These are phyloP conservation scores for Dicentrarchus labrax DNA, from an alignment of 2,113 vertebrate genomes.

Conservation along the genomic window DNA sequence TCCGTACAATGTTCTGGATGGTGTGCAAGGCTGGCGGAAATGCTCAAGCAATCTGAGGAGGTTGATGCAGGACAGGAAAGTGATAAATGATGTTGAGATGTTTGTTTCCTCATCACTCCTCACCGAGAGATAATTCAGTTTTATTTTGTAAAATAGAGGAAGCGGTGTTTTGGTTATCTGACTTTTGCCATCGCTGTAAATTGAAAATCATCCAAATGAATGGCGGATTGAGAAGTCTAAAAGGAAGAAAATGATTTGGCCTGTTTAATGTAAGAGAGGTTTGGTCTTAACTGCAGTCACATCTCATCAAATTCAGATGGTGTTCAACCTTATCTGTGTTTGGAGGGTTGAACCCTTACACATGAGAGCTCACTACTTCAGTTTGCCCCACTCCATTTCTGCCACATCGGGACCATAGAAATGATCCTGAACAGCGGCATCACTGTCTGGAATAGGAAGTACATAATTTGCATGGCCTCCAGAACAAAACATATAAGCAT, in stretches of 20 bases:
- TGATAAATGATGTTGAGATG: conserved; percentile 55
- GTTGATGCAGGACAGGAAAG: conserved; percentile 43
- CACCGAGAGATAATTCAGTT: conserved; percentile 44
- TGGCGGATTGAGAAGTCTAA: conserved; percentile 26
- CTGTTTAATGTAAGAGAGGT: conserved; percentile 1
- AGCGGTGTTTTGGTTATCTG: conserved; percentile 50
- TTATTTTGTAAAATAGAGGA: conserved; percentile 64
- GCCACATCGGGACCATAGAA: background rate
- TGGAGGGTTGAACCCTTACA: background rate
- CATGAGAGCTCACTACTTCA: background rate
- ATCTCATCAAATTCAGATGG: background rate
- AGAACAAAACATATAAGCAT: background rate
- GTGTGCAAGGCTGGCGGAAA: conserved; percentile 31
- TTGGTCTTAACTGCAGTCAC: background rate
- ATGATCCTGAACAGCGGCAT: conserved; percentile 1
- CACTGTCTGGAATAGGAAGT: background rate
- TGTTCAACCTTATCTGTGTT: conserved; percentile 3
- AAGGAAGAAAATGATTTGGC: conserved; percentile 17
- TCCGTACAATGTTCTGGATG: conserved; percentile 30
- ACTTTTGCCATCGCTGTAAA: conserved; percentile 30
- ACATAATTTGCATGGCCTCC: background rate
- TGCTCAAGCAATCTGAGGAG: conserved; percentile 26
- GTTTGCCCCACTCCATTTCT: background rate
- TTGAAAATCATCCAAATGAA: conserved; percentile 36
- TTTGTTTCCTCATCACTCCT: conserved; percentile 50